Evolutionary conservation across 2,888 invertebrate genomes (phyloP).

Genomic region (Hydrotaea diabolus): DNA sequence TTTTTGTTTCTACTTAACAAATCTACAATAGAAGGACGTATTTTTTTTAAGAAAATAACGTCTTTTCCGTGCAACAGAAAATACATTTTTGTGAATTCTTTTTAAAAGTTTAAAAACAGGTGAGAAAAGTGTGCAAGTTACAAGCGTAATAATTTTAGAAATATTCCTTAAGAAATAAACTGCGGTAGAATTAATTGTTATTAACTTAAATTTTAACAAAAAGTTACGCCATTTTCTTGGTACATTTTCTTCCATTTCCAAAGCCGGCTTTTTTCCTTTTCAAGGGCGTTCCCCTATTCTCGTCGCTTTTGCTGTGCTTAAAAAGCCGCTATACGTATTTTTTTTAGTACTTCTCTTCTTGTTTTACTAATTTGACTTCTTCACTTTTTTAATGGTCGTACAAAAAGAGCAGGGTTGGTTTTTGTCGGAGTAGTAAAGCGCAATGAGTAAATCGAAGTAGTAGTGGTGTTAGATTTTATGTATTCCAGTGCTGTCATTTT

Average conservation of each 20-base stretch:
- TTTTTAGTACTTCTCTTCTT: conserved; percentile 7
- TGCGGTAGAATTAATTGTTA: no score
- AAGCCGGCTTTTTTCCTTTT: conserved; percentile 64
- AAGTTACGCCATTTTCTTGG: conserved; percentile 55
- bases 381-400: no score
- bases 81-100: conserved; percentile 17
- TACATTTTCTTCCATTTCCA: background rate
- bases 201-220: no score
- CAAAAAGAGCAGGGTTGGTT: no score
- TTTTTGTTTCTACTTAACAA: background rate
- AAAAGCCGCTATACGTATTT: conserved; percentile 16
- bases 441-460: no score
- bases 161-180: no score
- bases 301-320: background rate
- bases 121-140: background rate
- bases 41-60: conserved; percentile 20
- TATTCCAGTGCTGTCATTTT: no score
- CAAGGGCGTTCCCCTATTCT: conserved; percentile 72
- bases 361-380: background rate
- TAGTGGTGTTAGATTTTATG: no score
- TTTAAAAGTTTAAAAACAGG: conserved; percentile 26
- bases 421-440: no score
- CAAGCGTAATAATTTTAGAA: no score
- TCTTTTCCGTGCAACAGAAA: background rate
- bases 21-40: background rate